A percentile compares a stretch with the other conserved stretches of the same genome.
phyloP scores from a whole-genome alignment of 2,113 vertebrate genomes.

The Nyctereutes procyonoides region DNA sequence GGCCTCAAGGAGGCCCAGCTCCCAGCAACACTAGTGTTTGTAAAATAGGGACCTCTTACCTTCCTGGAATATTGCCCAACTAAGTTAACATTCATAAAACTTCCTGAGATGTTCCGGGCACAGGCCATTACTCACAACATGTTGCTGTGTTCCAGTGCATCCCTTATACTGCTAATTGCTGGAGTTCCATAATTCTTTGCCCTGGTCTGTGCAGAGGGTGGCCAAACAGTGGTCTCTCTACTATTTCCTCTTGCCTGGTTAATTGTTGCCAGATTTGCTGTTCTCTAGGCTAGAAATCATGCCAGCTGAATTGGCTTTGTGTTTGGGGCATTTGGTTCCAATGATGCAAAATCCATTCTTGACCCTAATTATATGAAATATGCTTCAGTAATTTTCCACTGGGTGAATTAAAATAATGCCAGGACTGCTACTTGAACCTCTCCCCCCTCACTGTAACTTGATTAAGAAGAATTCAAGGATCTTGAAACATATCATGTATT shows the following conservation, averaged over 20 bases:
- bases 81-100: conserved; percentile 34
- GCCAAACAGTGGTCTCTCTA: conserved; percentile 74
- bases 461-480: conserved; percentile 78
- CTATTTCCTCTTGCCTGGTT: conserved; percentile 80
- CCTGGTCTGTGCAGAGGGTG: conserved; percentile 64
- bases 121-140: not conserved
- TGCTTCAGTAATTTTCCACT: conserved; percentile 84
- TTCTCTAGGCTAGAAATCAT: conserved; percentile 75
- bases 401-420: conserved; percentile 81
- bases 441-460: conserved; percentile 69
- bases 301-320: conserved; percentile 84
- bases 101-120: conserved; percentile 33
- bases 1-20: not conserved
- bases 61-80: not conserved
- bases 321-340: conserved; percentile 81
- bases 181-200: conserved; percentile 11
- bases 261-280: conserved; percentile 81
- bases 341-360: conserved; percentile 84
- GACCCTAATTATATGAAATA: conserved; percentile 84
- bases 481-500: conserved; percentile 71
- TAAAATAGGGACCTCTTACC: conserved; percentile 13
- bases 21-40: not conserved
- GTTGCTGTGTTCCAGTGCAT: not conserved
- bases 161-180: not conserved
- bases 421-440: conserved; percentile 32